These are phyloP conservation scores for Caloenas nicobarica DNA, from an alignment of 2,113 vertebrate species.

Conservation along the genomic window DNA sequence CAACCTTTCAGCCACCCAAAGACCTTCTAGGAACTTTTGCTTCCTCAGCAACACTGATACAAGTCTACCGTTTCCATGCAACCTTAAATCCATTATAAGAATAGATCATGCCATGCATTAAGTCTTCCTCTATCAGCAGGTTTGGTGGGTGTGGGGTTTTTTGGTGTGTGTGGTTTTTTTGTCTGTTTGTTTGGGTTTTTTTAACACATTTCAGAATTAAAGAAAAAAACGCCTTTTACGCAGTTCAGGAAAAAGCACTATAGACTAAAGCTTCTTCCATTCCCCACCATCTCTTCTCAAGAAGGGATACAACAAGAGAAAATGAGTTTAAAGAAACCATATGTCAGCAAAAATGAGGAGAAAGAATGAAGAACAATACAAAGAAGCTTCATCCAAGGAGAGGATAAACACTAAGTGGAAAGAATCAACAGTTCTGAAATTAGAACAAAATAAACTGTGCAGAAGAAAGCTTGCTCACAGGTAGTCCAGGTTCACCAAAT, in stretches of 20 bases:
- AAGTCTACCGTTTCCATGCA: background rate
- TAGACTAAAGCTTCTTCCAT: background rate
- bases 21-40: background rate
- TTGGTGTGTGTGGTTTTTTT: too few relatives aligned
- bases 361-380: background rate
- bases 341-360: background rate
- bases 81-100: background rate
- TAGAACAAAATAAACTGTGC: background rate
- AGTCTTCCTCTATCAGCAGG: background rate
- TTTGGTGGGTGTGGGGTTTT: too few relatives aligned
- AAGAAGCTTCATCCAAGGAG: background rate
- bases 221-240: background rate
- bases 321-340: background rate
- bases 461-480: background rate
- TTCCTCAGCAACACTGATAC: background rate
- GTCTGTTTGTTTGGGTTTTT: too few relatives aligned
- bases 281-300: fast-evolving
- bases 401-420: background rate
- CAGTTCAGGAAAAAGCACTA: background rate
- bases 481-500: background rate
- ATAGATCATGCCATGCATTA: background rate
- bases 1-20: background rate
- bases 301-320: background rate
- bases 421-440: background rate
- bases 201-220: background rate